Evolutionary conservation across 2,888 invertebrate species (phyloP).

Genomic region (Phragmatobia fuliginosa): DNA sequence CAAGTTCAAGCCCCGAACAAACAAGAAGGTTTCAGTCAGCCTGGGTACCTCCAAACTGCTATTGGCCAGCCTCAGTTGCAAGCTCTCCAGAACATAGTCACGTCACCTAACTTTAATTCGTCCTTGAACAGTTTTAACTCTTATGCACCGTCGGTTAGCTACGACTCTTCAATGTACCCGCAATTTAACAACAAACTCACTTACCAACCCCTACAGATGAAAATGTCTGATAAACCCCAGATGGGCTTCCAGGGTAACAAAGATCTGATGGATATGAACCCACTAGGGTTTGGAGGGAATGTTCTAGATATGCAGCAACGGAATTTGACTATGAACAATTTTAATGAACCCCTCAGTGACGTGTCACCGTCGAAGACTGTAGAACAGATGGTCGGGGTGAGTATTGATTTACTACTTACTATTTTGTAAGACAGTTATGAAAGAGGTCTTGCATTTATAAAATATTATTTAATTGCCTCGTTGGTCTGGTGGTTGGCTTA

Average conservation of each 20-base stretch:
- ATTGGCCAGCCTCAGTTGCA: conserved; percentile 74
- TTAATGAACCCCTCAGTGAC: conserved; percentile 60
- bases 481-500: too few species aligned
- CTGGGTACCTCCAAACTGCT: conserved; percentile 63
- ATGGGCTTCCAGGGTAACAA: conserved; percentile 59
- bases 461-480: too few species aligned
- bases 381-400: conserved; percentile 64
- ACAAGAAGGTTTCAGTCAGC: conserved; percentile 55
- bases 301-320: conserved; percentile 65
- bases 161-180: conserved; percentile 80
- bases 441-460: too few species aligned
- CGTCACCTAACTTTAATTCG: conserved; percentile 73
- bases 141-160: conserved; percentile 66
- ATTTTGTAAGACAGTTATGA: neutral
- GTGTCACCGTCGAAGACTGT: conserved; percentile 54
- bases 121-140: conserved; percentile 69
- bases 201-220: conserved; percentile 68
- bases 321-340: conserved; percentile 59
- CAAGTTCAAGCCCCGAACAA: conserved; percentile 59
- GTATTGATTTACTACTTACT: conserved; percentile 24
- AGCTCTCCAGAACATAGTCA: conserved; percentile 67
- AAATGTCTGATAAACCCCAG: conserved; percentile 63
- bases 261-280: conserved; percentile 62
- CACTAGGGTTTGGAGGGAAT: conserved; percentile 60
- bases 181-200: conserved; percentile 70